Evolutionary conservation across 2,113 vertebrate genomes (phyloP), one percentile per base, ranked within the genome.

Genomic region (Syngnathus typhle): DNA sequence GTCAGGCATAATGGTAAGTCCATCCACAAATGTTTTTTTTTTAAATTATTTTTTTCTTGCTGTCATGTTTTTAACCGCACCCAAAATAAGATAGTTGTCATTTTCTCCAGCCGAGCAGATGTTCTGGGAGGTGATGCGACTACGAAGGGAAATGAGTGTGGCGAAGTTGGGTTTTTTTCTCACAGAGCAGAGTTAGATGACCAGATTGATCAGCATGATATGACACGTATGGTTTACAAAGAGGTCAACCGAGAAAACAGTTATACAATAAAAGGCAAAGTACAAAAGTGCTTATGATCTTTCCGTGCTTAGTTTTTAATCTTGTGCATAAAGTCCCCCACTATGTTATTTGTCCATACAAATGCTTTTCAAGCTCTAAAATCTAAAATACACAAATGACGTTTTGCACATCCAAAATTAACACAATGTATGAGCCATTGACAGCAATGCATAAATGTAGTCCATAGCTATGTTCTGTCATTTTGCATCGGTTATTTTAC

Each of bases 111-210:
- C 89, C 70, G 95, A 98, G 83, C 91, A 91, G 76, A 98, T 98
- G 93, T 99, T 94, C 86, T 96, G 96, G 94, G 96, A 99, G 84
- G 87, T 99, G 75, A 94, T 89, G 87, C 91, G 95, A 75, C 93
- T 98, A 64, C 88, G 97, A 46, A 93, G 91, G 83, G 97, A 98
- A 87, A 99, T 99, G 95, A 92, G 92, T 0, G 79, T 94, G 85
- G 94, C 95, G 77, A 98, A 98, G 75, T 90, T 99, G 37, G 96
- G 97, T 12, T 98, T 95, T 90, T 95, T 92, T 80, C 83, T 78
- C 64, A 83, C 89, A 12, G 94, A 89, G 5, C 92, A 94, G 79
- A 89, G 90, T 69, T 98, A 89, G 89, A 74, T 7, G 49, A 61
- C 47, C 59, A 0, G 54, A 27, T 44, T 46, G 60, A 61, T 47